Evolutionary conservation across 2,113 vertebrate genomes (phyloP).

Genomic region (Syngnathus typhle): DNA sequence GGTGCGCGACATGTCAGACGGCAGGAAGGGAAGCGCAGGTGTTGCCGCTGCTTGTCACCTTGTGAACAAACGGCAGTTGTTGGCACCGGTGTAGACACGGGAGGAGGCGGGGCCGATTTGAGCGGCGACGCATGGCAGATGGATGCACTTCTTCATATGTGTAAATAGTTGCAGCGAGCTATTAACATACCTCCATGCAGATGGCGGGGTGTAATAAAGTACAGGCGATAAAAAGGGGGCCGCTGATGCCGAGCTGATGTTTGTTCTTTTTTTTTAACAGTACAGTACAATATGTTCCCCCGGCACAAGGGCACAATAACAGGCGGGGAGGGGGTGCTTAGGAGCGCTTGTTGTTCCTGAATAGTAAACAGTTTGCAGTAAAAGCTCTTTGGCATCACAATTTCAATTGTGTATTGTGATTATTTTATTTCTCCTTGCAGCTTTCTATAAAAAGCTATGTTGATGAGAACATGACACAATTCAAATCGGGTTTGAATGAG

Average conservation of each 20-base stretch:
- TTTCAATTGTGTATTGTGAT: slow-evolving; percentile 33
- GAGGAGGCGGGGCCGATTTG: slow-evolving; percentile 76
- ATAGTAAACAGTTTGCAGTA: slow-evolving; percentile 69
- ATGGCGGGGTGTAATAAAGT: slow-evolving; percentile 80
- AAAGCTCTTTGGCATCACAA: slow-evolving; percentile 54
- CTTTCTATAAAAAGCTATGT: not conserved
- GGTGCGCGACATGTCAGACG: slow-evolving; percentile 59
- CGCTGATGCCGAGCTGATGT: slow-evolving; percentile 67
- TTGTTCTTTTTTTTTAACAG: slow-evolving; percentile 71
- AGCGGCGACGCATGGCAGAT: slow-evolving; percentile 75
- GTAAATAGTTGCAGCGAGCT: slow-evolving; percentile 74
- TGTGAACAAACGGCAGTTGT: slow-evolving; percentile 80
- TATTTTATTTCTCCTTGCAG: slow-evolving; percentile 10
- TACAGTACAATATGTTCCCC: slow-evolving; percentile 70
- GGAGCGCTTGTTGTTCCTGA: slow-evolving; percentile 65
- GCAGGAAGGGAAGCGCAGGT: slow-evolving; percentile 67
- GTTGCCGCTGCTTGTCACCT: slow-evolving; percentile 72
- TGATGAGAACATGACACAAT: not conserved
- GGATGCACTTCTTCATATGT: slow-evolving; percentile 76
- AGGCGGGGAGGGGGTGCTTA: slow-evolving; percentile 61
- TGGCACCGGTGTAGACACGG: slow-evolving; percentile 37
- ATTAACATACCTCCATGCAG: slow-evolving; percentile 77
- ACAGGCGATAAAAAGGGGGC: slow-evolving; percentile 74
- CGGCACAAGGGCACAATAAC: slow-evolving; percentile 69
- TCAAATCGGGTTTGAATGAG: too few relatives aligned